phyloP scores from a whole-genome alignment of 2,888 invertebrate species.

The Dorcus parallelipipedus region DNA sequence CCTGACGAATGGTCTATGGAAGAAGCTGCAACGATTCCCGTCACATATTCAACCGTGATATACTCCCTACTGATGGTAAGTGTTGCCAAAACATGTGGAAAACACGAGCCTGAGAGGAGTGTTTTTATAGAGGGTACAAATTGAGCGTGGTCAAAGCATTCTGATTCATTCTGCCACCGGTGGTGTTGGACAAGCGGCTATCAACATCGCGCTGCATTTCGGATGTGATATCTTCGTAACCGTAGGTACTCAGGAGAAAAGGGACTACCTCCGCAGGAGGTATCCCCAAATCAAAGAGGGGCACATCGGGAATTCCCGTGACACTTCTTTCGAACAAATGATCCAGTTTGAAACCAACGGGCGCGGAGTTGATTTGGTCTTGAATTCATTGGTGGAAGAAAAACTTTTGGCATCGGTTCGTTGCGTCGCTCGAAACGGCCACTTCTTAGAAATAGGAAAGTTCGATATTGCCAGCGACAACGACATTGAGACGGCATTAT shows the following conservation, averaged over 20 bases:
- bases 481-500: constrained; percentile 57
- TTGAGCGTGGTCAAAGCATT: constrained; percentile 34
- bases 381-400: constrained; percentile 88
- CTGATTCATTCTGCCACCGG: constrained; percentile 61
- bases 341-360: constrained; percentile 77
- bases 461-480: constrained; percentile 70
- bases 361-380: constrained; percentile 83
- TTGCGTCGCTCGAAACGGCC: constrained; percentile 58
- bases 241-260: constrained; percentile 81
- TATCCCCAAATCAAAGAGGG: constrained; percentile 68
- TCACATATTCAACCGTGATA: constrained; percentile 59
- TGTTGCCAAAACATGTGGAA: background rate
- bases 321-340: constrained; percentile 82
- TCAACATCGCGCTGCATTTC: constrained; percentile 60
- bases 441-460: constrained; percentile 84
- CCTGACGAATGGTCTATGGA: constrained; percentile 71
- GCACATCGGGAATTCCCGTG: constrained; percentile 84
- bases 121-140: constrained; percentile 29
- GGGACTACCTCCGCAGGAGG: constrained; percentile 73
- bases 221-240: constrained; percentile 80
- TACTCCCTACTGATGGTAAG: constrained; percentile 53
- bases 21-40: constrained; percentile 74
- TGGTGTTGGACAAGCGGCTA: constrained; percentile 74
- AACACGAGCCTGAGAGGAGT: background rate
- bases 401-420: constrained; percentile 71